Conservation (phyloP, 2,888 invertebrate species). For the Punctoribates punctum region DNA sequence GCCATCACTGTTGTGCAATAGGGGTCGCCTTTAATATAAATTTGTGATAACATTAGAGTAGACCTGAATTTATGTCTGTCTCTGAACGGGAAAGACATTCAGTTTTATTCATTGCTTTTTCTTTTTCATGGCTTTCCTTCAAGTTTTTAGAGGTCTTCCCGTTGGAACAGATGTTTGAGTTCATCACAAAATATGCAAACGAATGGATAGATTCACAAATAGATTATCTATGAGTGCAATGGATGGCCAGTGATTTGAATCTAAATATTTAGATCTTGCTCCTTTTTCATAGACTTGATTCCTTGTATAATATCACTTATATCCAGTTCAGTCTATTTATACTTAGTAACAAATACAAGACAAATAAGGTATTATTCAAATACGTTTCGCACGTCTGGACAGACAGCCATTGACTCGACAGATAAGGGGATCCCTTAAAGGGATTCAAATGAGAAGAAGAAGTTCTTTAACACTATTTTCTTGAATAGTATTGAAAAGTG, state of each 20-base stretch:
- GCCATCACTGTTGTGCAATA: no score
- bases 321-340: background rate
- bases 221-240: background rate
- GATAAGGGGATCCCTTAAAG: background rate
- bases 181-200: no score
- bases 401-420: background rate
- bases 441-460: background rate
- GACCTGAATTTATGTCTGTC: conserved; percentile 17
- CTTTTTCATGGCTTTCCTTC: background rate
- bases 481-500: background rate
- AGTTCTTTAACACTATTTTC: background rate
- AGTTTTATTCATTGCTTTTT: background rate
- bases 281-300: no score
- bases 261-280: background rate
- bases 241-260: conserved; percentile 6
- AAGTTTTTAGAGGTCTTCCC: no score
- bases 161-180: no score
- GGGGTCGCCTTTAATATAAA: background rate
- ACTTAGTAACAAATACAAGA: background rate
- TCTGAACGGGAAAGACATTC: conserved; percentile 2
- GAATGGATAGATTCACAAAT: no score
- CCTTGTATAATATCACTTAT: no score
- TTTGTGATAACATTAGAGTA: background rate
- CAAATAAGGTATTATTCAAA: conserved; percentile 16
- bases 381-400: background rate